Percentiles rank a stretch among this genome's conserved stretches.
phyloP scores from a whole-genome alignment of 2,113 vertebrate genomes.

The Rynchops niger region DNA sequence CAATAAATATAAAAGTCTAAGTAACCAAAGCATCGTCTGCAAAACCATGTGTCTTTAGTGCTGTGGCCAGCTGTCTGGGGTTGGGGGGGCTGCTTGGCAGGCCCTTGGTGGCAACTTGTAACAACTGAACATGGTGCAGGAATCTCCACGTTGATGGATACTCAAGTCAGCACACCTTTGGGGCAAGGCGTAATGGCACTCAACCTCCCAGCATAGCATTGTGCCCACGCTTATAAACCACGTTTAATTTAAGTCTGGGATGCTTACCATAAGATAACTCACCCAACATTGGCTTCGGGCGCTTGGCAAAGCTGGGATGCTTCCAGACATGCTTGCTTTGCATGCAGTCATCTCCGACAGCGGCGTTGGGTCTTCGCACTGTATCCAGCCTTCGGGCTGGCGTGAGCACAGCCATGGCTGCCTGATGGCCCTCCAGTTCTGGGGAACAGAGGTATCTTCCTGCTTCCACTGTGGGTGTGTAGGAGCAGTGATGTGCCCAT shows the following conservation, averaged over 20 bases:
- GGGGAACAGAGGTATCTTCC: neutral
- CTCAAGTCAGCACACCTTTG: neutral
- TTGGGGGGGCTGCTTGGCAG: neutral
- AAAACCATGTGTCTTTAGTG: neutral
- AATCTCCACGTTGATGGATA: neutral
- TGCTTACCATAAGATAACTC: neutral
- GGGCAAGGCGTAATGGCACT: neutral
- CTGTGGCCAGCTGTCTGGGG: too few species aligned
- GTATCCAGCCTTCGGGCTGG: neutral
- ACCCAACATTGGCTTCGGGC: neutral
- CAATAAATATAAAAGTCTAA: neutral
- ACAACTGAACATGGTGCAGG: neutral
- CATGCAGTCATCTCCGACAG: accelerated
- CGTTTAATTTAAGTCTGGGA: neutral
- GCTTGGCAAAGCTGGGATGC: neutral
- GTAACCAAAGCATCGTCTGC: neutral
- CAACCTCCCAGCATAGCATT: accelerated
- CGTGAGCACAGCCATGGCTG: neutral
- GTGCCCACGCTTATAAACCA: accelerated
- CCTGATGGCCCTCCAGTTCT: neutral
- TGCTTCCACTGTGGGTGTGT: neutral
- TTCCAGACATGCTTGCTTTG: neutral
- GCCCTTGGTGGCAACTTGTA: neutral
- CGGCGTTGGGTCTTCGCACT: accelerated
- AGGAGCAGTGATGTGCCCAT: neutral